Percentiles rank a stretch among this genome's conserved stretches.
Conservation (phyloP, 2,888 invertebrate genomes). For the Tiphia femorata region DNA sequence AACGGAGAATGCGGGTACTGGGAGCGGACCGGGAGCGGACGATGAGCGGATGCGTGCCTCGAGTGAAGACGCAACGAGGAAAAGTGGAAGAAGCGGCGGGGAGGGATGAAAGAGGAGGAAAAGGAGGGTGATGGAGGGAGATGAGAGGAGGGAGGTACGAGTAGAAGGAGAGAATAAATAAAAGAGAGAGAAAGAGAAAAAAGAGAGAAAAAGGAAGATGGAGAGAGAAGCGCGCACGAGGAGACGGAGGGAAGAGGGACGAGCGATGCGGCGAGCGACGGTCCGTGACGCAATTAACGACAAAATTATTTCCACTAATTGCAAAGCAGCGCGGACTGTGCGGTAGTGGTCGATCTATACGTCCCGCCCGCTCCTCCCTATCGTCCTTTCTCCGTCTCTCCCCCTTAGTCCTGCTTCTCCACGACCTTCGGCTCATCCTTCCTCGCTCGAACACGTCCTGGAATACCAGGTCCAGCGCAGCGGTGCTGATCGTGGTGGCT, state of each 20-base stretch:
- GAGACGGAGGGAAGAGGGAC: conserved; percentile 22
- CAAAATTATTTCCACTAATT: conserved; percentile 47
- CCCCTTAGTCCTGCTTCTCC: too few species aligned
- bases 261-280: conserved; percentile 35
- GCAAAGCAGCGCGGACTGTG: conserved; percentile 18
- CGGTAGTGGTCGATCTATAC: neutral
- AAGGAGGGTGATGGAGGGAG: conserved; percentile 11
- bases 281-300: conserved; percentile 44
- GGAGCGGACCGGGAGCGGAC: neutral
- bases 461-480: too few species aligned
- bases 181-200: conserved; percentile 4
- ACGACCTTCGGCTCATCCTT: too few species aligned
- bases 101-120: neutral
- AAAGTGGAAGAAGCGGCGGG: neutral
- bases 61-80: neutral
- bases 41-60: neutral
- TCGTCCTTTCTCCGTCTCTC: neutral
- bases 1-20: conserved; percentile 22
- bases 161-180: conserved; percentile 1
- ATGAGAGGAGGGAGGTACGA: conserved; percentile 6
- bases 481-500: too few species aligned
- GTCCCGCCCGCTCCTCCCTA: neutral
- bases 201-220: conserved; percentile 6
- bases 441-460: too few species aligned
- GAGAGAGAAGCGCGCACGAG: conserved; percentile 9